A percentile compares a stretch with the other conserved stretches of the same genome.
These are phyloP conservation scores for Tachyglossus aculeatus DNA, from an alignment of 2,797 vertebrate genomes.

Conservation along the genomic window DNA sequence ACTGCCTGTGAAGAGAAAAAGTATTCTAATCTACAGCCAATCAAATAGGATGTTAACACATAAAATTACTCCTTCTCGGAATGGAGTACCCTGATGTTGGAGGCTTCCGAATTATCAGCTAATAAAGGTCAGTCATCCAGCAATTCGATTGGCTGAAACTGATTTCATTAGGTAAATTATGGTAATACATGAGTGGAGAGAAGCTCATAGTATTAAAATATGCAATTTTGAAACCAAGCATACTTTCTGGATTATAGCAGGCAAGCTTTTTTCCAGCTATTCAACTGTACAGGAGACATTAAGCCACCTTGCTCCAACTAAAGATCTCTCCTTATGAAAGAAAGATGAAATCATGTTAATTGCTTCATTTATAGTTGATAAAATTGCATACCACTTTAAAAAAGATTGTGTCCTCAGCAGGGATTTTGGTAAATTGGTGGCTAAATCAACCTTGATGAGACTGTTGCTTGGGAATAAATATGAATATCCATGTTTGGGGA, in stretches of 20 bases:
- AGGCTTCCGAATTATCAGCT: slow-evolving; percentile 44
- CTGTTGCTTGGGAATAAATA: too few relatives aligned
- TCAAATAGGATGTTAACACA: too few relatives aligned
- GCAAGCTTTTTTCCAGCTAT: slow-evolving; percentile 55
- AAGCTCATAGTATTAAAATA: slow-evolving; percentile 39
- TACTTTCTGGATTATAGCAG: slow-evolving; percentile 41
- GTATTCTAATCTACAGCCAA: too few relatives aligned
- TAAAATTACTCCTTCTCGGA: too few relatives aligned
- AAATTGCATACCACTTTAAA: slow-evolving; percentile 55
- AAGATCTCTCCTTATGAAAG: slow-evolving; percentile 22
- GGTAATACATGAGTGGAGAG: slow-evolving; percentile 29
- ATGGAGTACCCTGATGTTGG: too few relatives aligned
- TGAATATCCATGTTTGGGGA: too few relatives aligned
- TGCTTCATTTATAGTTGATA: slow-evolving; percentile 57
- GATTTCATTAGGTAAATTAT: slow-evolving; percentile 46
- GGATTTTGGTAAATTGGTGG: slow-evolving; percentile 42
- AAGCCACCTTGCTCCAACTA: slow-evolving; percentile 45
- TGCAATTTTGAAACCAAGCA: slow-evolving; percentile 42
- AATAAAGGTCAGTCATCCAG: slow-evolving; percentile 45
- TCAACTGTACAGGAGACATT: slow-evolving; percentile 50
- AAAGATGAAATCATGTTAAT: slow-evolving; percentile 65
- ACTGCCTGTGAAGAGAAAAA: too few relatives aligned
- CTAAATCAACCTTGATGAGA: too few relatives aligned
- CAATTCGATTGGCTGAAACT: slow-evolving; percentile 17
- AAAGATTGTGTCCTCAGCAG: slow-evolving; percentile 50